These are phyloP conservation scores for Symphodus melops DNA, from an alignment of 2,113 vertebrate genomes.

Conservation along the genomic window DNA sequence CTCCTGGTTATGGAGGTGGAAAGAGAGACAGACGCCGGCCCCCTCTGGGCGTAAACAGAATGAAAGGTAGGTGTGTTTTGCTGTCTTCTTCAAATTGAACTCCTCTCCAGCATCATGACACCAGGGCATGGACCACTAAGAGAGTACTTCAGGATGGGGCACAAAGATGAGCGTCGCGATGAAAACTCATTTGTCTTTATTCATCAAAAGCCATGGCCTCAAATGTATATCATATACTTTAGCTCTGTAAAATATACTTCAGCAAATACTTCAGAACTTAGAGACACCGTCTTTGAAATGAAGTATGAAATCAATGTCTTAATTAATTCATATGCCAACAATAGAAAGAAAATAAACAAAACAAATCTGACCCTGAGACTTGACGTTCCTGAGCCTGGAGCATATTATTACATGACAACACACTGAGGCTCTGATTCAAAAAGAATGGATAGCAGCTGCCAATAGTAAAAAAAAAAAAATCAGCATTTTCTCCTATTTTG, in stretches of 20 bases:
- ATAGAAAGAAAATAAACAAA: neutral
- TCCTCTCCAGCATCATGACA: neutral
- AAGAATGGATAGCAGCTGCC: too few relatives aligned
- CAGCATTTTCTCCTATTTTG: too few relatives aligned
- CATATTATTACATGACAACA: constrained; percentile 41
- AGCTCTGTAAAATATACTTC: too few relatives aligned
- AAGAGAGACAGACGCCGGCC: constrained; percentile 16
- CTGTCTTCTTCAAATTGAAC: constrained; percentile 6
- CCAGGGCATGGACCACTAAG: neutral
- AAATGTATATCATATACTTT: too few relatives aligned
- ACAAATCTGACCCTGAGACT: neutral
- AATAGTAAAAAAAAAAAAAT: too few relatives aligned
- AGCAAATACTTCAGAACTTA: too few relatives aligned
- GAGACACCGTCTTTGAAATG: too few relatives aligned
- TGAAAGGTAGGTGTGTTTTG: constrained; percentile 1
- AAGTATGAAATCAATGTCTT: neutral
- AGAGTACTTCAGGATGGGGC: neutral
- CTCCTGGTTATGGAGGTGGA: neutral
- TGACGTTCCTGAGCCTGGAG: constrained; percentile 8
- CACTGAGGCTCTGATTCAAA: too few relatives aligned
- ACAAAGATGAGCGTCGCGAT: too few relatives aligned
- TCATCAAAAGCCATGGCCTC: too few relatives aligned
- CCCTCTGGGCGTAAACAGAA: neutral
- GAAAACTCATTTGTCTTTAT: too few relatives aligned
- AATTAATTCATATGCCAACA: neutral